Evolutionary conservation across 2,888 invertebrate genomes (phyloP).

Genomic region (Machimus atricapillus): DNA sequence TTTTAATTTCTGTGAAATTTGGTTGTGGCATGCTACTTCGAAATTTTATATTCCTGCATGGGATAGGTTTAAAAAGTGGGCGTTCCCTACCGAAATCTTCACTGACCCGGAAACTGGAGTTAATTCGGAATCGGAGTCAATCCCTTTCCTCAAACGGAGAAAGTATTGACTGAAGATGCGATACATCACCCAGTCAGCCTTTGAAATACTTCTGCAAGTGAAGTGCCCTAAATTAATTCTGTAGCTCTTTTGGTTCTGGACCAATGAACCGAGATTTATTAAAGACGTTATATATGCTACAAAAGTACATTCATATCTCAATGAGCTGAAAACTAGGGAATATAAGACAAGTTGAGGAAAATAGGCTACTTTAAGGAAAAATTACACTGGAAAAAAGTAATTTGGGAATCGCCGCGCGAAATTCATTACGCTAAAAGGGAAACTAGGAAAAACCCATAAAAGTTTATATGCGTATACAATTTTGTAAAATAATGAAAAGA

Average conservation of each 20-base stretch:
- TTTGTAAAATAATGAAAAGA: slow-evolving; percentile 39
- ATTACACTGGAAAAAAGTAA: not conserved
- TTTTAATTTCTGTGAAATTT: not conserved
- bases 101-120: slow-evolving; percentile 6
- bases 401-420: not conserved
- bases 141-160: not conserved
- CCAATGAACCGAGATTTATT: not conserved
- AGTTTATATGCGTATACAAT: slow-evolving; percentile 3
- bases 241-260: not conserved
- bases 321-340: not conserved
- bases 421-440: not conserved
- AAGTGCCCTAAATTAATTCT: not conserved
- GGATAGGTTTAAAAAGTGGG: not conserved
- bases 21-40: not conserved
- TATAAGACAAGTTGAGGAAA: not conserved
- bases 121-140: not conserved
- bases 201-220: not conserved
- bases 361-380: not conserved
- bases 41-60: not conserved
- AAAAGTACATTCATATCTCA: not conserved
- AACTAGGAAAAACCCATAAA: not conserved
- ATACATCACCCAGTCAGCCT: slow-evolving; percentile 5
- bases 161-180: not conserved
- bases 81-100: not conserved
- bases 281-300: not conserved